phyloP scores from a whole-genome alignment of 2,797 vertebrate species.

The Amblyraja radiata region DNA sequence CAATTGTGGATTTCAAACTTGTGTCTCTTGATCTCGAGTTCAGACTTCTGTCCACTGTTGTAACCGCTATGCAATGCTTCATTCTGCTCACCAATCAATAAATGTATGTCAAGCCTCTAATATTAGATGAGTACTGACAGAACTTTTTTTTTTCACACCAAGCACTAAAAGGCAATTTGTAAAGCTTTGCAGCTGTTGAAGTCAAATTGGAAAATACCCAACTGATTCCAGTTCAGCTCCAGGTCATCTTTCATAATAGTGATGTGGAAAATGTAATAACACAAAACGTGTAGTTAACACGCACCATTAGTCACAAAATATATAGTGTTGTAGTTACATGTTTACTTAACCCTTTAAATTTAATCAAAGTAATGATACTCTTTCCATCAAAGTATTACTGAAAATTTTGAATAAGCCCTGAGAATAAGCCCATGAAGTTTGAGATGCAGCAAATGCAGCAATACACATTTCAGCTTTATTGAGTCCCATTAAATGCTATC shows the following conservation, averaged over 20 bases:
- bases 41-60: too few relatives aligned
- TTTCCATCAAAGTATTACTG: neutral
- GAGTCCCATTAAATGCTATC: neutral
- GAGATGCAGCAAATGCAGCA: neutral
- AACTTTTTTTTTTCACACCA: neutral
- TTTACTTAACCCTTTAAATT: neutral
- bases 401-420: neutral
- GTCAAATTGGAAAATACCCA: conserved; percentile 5
- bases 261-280: neutral
- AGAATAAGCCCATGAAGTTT: neutral
- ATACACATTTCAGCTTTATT: neutral
- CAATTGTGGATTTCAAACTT: too few relatives aligned
- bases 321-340: neutral
- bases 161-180: neutral
- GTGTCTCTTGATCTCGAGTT: too few relatives aligned
- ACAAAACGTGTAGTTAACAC: neutral
- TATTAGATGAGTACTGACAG: neutral
- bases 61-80: too few relatives aligned
- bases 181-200: conserved; percentile 6
- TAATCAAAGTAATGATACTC: neutral
- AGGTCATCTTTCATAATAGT: neutral
- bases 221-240: conserved; percentile 13
- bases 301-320: neutral
- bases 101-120: neutral
- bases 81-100: neutral